Base-by-base conservation (phyloP, 1,140 invertebrate genomes). In the Drosophila pruinosa region DNA sequence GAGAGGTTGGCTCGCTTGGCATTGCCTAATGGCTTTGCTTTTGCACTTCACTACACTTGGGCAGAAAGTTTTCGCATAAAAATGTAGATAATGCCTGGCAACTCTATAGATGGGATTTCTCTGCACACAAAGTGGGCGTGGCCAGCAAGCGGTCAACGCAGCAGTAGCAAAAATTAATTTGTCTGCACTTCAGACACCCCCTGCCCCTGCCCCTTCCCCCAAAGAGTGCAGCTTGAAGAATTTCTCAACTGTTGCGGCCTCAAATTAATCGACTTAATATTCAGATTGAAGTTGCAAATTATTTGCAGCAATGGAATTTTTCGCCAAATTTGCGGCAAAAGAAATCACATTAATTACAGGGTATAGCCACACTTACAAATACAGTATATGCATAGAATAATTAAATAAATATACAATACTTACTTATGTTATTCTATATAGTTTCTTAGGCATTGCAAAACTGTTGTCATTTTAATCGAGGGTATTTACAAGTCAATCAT, bases 1-100 rank as follows among this genome's bases (percentile, higher is more conserved):
- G 21, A 3, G 7, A n/a, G 17, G 47, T 3, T 31, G 24, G 26
- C 22, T 57, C 17, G 48, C 24, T 15, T 52, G 48, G 39, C 21
- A 56, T 64, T 41, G 28, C 56, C 62, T 54, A 72, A 72, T 75
- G 73, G 72, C 67, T 63, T 86, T 72, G 72, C 81, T 69, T 86
- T 86, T 73, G 72, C 80, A 85, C 72, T 85, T 85, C 76, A 85
- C 80, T 86, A 67, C 76, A 77, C 73, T 58, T 39, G 65, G 34
- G 47, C 64, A 31, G 54, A 82, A 82, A 83, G 63, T 85, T 85
- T 85, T 85, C 80, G 69, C 82, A 85, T 85, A 80, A 85, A 85
- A 85, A 85, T 85, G 65, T 86, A 77, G 80, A 85, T 86, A 85
- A 85, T 85, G 80, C 61, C n/a, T 47, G 43, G 43, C 43, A 47